Conservation (phyloP, 2,113 vertebrate species). For the Dipodomys ordii region DNA sequence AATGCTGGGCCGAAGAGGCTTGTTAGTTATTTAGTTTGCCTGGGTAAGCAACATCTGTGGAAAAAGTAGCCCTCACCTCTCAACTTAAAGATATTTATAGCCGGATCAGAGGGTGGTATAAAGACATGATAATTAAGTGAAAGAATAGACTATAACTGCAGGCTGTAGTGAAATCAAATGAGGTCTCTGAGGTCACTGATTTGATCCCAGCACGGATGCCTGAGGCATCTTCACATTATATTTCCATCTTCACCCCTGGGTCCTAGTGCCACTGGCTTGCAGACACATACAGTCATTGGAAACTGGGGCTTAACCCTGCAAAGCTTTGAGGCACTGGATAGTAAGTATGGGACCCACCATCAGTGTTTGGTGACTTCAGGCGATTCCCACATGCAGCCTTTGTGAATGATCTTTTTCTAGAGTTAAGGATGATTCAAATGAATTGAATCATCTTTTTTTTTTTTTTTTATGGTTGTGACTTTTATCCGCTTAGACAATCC, state of each 20-base stretch:
- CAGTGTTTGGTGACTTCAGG: background rate
- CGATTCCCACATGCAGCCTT: background rate
- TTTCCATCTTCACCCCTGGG: background rate
- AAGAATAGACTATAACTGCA: background rate
- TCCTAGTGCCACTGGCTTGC: background rate
- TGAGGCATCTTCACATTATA: background rate
- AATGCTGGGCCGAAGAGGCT: conserved; percentile 60
- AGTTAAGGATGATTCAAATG: background rate
- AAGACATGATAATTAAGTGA: background rate
- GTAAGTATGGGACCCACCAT: background rate
- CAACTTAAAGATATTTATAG: conserved; percentile 31
- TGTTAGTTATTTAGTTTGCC: conserved; percentile 65
- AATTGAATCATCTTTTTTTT: background rate
- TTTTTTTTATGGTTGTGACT: background rate
- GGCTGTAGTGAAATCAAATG: background rate
- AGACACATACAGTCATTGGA: background rate
- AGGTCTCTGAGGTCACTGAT: background rate
- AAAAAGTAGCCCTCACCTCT: background rate
- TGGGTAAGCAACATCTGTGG: conserved; percentile 47
- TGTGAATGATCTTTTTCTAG: background rate
- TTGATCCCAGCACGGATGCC: background rate
- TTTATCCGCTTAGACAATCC: background rate
- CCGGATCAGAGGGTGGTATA: background rate
- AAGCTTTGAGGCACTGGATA: background rate
- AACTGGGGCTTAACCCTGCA: background rate